These are phyloP conservation scores for Paralichthys olivaceus DNA, from an alignment of 2,113 vertebrate genomes.

Conservation along the genomic window DNA sequence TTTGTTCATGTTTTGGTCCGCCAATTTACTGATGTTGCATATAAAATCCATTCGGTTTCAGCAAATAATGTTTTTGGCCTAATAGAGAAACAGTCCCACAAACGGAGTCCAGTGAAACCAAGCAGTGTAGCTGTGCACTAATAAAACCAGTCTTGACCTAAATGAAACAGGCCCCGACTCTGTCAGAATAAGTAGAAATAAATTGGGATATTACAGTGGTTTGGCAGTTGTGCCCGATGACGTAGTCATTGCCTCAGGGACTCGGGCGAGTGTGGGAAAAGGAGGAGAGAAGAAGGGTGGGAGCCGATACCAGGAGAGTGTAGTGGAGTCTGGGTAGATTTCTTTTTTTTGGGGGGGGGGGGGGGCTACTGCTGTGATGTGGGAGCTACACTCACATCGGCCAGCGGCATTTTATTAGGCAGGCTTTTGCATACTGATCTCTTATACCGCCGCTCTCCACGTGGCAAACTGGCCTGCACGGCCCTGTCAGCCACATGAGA, in stretches of 20 bases:
- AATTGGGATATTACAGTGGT: slow-evolving; percentile 78
- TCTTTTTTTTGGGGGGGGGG: slow-evolving; percentile 53
- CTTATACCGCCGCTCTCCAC: slow-evolving; percentile 11
- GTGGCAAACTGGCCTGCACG: slow-evolving; percentile 12
- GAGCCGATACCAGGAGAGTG: slow-evolving; percentile 72
- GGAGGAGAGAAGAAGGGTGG: slow-evolving; percentile 71
- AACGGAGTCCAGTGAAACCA: slow-evolving; percentile 40
- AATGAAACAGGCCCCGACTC: slow-evolving; percentile 63
- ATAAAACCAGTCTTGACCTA: slow-evolving; percentile 67
- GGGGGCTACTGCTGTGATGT: slow-evolving; percentile 69
- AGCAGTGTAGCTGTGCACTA: slow-evolving; percentile 35
- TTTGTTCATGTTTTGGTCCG: slow-evolving; percentile 24
- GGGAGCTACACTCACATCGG: slow-evolving; percentile 61
- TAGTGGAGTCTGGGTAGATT: slow-evolving; percentile 61
- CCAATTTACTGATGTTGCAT: slow-evolving; percentile 10
- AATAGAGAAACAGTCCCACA: slow-evolving; percentile 18
- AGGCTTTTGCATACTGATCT: slow-evolving; percentile 71
- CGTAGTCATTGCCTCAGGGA: slow-evolving; percentile 73
- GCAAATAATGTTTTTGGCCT: not conserved
- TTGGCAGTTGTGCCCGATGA: slow-evolving; percentile 75
- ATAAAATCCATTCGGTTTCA: slow-evolving; percentile 4
- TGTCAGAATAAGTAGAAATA: slow-evolving; percentile 72
- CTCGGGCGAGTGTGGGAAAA: slow-evolving; percentile 81
- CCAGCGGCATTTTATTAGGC: slow-evolving; percentile 51
- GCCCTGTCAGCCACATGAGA: slow-evolving; percentile 28